phyloP scores from a whole-genome alignment of 2,888 invertebrate genomes.

The Pyrocoelia pectoralis region DNA sequence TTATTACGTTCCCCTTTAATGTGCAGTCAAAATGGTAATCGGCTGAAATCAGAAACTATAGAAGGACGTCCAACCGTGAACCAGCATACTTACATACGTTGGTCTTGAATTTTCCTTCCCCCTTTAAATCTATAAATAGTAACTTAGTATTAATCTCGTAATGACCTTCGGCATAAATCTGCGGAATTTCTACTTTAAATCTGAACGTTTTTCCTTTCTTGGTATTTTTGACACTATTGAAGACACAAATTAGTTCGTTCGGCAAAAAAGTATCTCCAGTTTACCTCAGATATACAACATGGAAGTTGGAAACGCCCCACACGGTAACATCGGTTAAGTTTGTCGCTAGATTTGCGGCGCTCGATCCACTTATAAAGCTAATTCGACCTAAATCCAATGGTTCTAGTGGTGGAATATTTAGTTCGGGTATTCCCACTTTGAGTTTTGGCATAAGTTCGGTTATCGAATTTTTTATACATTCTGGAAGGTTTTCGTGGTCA shows the following conservation, averaged over 20 bases:
- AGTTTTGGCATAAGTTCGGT: constrained; percentile 52
- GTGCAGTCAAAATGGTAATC: background rate
- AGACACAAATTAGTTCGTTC: background rate
- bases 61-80: no score
- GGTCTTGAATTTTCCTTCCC: background rate
- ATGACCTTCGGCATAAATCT: background rate
- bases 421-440: constrained; percentile 61
- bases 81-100: constrained; percentile 9
- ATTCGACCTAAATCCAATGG: constrained; percentile 52
- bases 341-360: background rate
- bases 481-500: constrained; percentile 12
- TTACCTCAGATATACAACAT: background rate
- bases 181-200: constrained; percentile 2
- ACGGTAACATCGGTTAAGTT: background rate
- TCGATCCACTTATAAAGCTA: background rate
- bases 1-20: background rate
- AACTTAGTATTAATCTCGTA: background rate
- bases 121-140: constrained; percentile 4
- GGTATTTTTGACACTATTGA: background rate
- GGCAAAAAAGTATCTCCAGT: background rate
- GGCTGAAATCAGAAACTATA: background rate
- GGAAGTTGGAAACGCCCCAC: constrained; percentile 2
- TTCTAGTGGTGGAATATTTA: constrained; percentile 64
- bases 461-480: constrained; percentile 56
- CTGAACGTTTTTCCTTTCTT: constrained; percentile 1